These are phyloP conservation scores for Drosophila funebris DNA, from an alignment of 1,140 invertebrate genomes.

Conservation along the genomic window DNA sequence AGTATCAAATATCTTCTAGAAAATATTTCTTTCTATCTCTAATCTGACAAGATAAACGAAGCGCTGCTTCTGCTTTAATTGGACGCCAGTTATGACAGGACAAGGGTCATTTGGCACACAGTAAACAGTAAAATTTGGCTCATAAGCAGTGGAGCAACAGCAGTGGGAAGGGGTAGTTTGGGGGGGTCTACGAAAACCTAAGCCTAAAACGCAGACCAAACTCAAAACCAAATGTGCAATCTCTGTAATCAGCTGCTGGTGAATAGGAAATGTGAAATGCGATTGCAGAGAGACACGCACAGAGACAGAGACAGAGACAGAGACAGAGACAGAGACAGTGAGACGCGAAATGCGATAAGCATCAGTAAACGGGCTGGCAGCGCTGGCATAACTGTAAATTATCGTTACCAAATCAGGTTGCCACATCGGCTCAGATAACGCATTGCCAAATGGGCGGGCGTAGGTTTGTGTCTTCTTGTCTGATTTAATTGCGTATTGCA, in stretches of 20 bases:
- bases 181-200: neutral
- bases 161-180: too few species aligned
- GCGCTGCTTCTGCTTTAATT: neutral
- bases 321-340: neutral
- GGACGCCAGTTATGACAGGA: neutral
- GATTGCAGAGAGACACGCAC: neutral
- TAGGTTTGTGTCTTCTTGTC: constrained; percentile 42
- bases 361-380: constrained; percentile 8
- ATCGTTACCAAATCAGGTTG: constrained; percentile 72
- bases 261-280: constrained; percentile 19
- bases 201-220: neutral
- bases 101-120: neutral
- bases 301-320: neutral
- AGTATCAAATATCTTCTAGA: too few species aligned
- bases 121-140: constrained; percentile 12
- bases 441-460: constrained; percentile 15
- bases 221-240: constrained; percentile 32
- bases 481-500: constrained; percentile 59
- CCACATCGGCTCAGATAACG: constrained; percentile 50
- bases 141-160: neutral
- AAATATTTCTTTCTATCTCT: too few species aligned
- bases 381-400: constrained; percentile 58
- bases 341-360: neutral
- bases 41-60: neutral
- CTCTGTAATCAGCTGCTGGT: constrained; percentile 35